These are phyloP conservation scores for Rhipidura dahli DNA, from an alignment of 2,113 vertebrate species.

Conservation along the genomic window DNA sequence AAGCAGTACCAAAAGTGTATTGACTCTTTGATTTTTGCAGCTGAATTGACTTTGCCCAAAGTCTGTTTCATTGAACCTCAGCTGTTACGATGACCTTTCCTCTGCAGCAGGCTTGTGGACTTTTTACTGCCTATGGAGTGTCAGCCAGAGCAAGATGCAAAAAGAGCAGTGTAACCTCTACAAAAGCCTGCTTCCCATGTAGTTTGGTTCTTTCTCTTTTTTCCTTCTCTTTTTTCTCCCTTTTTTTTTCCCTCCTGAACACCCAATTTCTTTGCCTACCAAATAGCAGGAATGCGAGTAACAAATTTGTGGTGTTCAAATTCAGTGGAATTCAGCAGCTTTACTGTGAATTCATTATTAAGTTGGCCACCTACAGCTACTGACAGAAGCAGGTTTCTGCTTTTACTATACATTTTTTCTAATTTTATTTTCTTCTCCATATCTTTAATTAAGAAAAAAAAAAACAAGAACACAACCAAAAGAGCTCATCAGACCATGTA, in stretches of 20 bases:
- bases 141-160: background rate
- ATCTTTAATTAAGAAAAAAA: background rate
- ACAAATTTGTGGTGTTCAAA: background rate
- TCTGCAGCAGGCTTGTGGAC: background rate
- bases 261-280: background rate
- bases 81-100: background rate
- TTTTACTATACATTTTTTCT: background rate
- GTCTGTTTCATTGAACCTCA: background rate
- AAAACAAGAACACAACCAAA: accelerated
- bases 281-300: background rate
- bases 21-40: background rate
- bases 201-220: background rate
- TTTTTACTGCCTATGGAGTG: background rate
- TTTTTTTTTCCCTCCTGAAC: background rate
- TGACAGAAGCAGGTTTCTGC: background rate
- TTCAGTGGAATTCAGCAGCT: background rate
- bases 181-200: background rate
- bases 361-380: background rate
- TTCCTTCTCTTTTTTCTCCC: background rate
- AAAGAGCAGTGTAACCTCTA: background rate
- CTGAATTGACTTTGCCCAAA: background rate
- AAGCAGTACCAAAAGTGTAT: background rate
- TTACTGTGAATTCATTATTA: background rate
- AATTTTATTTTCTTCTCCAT: background rate
- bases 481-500: background rate